Conservation (phyloP, 2,888 invertebrate genomes). For the Drosophila putrida region DNA sequence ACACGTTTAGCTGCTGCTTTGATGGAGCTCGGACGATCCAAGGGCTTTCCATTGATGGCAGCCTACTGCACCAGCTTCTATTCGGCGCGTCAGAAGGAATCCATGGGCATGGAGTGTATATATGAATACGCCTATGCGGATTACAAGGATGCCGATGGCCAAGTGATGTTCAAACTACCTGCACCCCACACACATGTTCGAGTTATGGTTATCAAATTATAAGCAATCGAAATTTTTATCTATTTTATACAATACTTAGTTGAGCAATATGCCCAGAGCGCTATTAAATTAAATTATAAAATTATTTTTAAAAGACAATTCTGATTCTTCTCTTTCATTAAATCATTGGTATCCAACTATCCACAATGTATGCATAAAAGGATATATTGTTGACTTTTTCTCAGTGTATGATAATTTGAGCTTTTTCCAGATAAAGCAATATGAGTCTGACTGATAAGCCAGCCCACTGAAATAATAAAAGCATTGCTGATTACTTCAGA, state of each 20-base stretch:
- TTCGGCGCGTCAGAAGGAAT: conserved; percentile 69
- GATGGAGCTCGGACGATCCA: conserved; percentile 62
- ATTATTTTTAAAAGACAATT: not conserved
- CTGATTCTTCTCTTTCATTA: not conserved
- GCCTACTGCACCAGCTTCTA: conserved; percentile 73
- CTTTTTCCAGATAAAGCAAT: too few relatives aligned
- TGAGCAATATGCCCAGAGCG: not conserved
- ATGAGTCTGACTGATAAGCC: too few relatives aligned
- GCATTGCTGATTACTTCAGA: too few relatives aligned
- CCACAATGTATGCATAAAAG: too few relatives aligned
- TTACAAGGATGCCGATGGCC: conserved; percentile 58
- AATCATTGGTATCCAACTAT: not conserved
- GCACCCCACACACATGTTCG: conserved; percentile 57
- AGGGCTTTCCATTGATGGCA: conserved; percentile 57
- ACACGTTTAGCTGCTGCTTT: conserved; percentile 57
- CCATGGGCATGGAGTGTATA: conserved; percentile 68
- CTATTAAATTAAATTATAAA: not conserved
- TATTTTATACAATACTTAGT: not conserved
- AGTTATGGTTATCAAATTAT: conserved; percentile 42
- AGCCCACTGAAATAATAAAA: too few relatives aligned
- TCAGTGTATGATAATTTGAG: too few relatives aligned
- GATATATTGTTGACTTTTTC: too few relatives aligned
- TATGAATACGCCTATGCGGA: conserved; percentile 57
- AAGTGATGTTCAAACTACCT: conserved; percentile 61
- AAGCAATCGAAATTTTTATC: not conserved